Conservation (phyloP, 1,140 invertebrate genomes). For the Bathynomus jamesi region DNA sequence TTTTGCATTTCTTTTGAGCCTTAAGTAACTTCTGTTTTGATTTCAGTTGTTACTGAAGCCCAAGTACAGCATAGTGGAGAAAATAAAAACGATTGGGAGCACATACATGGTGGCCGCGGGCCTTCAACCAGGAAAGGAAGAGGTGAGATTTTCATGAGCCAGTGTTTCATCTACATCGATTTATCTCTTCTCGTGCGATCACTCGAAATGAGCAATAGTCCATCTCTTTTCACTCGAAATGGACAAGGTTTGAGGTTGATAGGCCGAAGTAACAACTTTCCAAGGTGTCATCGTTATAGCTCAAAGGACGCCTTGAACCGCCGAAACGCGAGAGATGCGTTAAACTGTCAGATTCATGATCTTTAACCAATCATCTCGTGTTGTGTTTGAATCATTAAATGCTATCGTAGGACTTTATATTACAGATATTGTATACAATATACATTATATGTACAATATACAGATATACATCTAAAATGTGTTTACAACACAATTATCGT, state of each 20-base stretch:
- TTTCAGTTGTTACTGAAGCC: slow-evolving; percentile 77
- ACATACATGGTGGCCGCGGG: slow-evolving; percentile 98
- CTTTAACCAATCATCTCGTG: no score
- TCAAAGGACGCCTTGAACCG: no score
- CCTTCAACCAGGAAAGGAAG: slow-evolving; percentile 75
- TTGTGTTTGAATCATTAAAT: no score
- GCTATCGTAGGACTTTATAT: no score
- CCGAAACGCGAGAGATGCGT: no score
- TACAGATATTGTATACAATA: no score
- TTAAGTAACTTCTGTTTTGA: no score
- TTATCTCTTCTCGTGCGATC: background rate
- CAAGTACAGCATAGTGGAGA: slow-evolving; percentile 92
- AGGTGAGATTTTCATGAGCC: slow-evolving; percentile 44
- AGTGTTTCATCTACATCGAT: background rate
- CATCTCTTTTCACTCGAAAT: background rate
- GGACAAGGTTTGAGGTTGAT: background rate
- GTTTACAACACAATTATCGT: no score
- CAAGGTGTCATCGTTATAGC: background rate
- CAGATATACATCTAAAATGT: no score
- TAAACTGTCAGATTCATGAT: no score
- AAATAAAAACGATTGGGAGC: slow-evolving; percentile 97
- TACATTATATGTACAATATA: no score
- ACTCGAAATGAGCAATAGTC: background rate
- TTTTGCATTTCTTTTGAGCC: no score
- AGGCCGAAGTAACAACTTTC: background rate